Evolutionary conservation across 2,888 invertebrate genomes (phyloP).

Genomic region (Automeris io): DNA sequence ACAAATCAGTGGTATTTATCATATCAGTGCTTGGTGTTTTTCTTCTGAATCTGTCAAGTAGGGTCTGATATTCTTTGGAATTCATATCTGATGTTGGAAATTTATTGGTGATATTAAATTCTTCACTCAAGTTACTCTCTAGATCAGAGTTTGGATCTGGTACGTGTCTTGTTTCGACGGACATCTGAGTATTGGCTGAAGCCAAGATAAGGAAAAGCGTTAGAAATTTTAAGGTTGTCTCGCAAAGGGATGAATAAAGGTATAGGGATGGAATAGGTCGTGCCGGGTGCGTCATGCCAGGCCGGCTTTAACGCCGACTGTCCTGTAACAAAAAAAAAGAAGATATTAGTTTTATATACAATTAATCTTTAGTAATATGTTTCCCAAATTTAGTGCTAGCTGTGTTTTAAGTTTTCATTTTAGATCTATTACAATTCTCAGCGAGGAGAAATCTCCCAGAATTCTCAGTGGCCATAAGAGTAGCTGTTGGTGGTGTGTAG

Average conservation of each 20-base stretch:
- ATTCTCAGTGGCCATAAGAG: too few species aligned
- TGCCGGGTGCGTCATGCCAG: conserved; percentile 65
- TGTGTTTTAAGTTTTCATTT: too few species aligned
- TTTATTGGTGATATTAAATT: background rate
- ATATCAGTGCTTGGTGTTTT: conserved; percentile 25
- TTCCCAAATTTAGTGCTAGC: too few species aligned
- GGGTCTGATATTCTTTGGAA: conserved; percentile 39
- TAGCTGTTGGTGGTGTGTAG: too few species aligned
- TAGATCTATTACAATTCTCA: too few species aligned
- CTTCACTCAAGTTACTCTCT: conserved; percentile 12
- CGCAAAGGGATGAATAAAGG: conserved; percentile 57
- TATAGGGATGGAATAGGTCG: conserved; percentile 37
- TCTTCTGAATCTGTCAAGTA: conserved; percentile 52
- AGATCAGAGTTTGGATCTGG: conserved; percentile 15
- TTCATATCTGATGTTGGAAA: background rate
- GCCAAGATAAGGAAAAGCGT: conserved; percentile 39
- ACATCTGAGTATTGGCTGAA: conserved; percentile 45
- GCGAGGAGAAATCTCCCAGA: too few species aligned
- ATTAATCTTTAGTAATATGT: too few species aligned
- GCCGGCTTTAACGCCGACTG: conserved; percentile 51
- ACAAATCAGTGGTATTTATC: background rate
- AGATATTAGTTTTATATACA: background rate
- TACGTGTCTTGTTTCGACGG: conserved; percentile 17
- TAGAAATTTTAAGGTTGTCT: conserved; percentile 43
- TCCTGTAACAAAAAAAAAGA: conserved; percentile 31